Base-by-base conservation (phyloP, 2,113 vertebrate species). In the Psettodes erumei region DNA sequence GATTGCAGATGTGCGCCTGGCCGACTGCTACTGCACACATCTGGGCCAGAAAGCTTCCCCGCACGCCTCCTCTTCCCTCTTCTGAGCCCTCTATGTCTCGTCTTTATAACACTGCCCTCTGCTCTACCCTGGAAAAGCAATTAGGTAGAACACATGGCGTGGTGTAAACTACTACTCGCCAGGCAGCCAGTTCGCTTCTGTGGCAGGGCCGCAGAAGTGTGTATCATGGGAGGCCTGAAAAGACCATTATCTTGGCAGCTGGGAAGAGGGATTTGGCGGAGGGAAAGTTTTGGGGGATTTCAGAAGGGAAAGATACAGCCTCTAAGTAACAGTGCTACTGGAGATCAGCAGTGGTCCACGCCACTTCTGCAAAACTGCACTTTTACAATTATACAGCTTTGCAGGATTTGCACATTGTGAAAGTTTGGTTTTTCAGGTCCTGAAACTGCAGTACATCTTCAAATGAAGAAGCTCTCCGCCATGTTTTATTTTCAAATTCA, bases 221-320 rank as follows among this genome's bases (percentile, higher is more conserved):
- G 80, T 47, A 84, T 74, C 63, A 77, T 15, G 12, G 79, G 83
- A 88, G 88, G 88, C 85, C 90, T 92, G 91, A 68, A 77, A 88
- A 86, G 74, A 18, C 67, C 89, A 88, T 91, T 88, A 88, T 84
- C 82, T 51, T 28, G 77, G 75, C 55, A 32, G 81, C 47, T 43
- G 25, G 87, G 60, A 79, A 74, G 74, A 85, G 23, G 66, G 75
- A 70, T 70, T 85, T 86, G 89, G 90, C 81, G 10, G 50, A 62
- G 79, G 90, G 88, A 81, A 89, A 87, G 73, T 92, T 92, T 53
- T 72, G 83, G 92, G 92, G 92, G 88, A 90, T 93, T 93, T 92
- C 77, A 85, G 85, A 67, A 77, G 75, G 78, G 78, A 86, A 76
- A 74, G 53, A 74, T 53, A 38, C 56, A 38, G 79, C 70, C 61